Base-by-base conservation (phyloP, 2,797 vertebrate species). In the Avahi laniger region DNA sequence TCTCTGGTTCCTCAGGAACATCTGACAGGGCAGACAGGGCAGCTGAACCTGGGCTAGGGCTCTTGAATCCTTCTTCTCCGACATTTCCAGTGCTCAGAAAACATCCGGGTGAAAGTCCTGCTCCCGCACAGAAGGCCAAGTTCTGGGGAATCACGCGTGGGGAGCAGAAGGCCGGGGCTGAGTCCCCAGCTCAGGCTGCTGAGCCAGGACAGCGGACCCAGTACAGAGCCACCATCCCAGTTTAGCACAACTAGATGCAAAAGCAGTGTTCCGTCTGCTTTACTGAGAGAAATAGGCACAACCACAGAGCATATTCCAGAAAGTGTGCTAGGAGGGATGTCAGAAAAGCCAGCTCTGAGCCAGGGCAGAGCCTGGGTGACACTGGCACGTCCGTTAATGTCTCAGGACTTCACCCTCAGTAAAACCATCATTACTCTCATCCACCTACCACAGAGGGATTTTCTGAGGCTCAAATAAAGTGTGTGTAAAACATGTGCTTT, bases 251-350 rank as follows among this genome's bases (percentile, higher is more conserved):
- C 20, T 12, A 50, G 61, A 61, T 4, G 4, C 5, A 26, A 67
- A 61, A 67, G 46, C 24, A 2, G 17, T 59, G 1, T 30, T 41
- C 20, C 65, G 80, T 48, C 50, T 73, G 28, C 28, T 52, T 79
- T 38, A 57, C 65, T 73, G 18, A 18, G 13, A 26, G 14, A 33
- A 91, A 26, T 4, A 50, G 48, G 4, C 93, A 52, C 41, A 18
- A 15, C 15, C 12, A 26, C 17, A n/a, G 26, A 50, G 48, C 17
- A 0, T 52, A 5, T 52, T 35, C 50, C 82, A 17, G 18, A 28
- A 26, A 30, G 22, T n/a, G 14, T 7, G 0, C n/a, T 38, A 13
- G n/a, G 0, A 7, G 38, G 17, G 24, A 28, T 8, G 30, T 26
- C 35, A 52, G 69, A 46, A 43, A 28, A 69, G 17, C 18, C 5